Percentiles rank a stretch among this genome's conserved stretches.
Conservation (phyloP, 2,797 vertebrate species). For the Epinephelus awoara region DNA sequence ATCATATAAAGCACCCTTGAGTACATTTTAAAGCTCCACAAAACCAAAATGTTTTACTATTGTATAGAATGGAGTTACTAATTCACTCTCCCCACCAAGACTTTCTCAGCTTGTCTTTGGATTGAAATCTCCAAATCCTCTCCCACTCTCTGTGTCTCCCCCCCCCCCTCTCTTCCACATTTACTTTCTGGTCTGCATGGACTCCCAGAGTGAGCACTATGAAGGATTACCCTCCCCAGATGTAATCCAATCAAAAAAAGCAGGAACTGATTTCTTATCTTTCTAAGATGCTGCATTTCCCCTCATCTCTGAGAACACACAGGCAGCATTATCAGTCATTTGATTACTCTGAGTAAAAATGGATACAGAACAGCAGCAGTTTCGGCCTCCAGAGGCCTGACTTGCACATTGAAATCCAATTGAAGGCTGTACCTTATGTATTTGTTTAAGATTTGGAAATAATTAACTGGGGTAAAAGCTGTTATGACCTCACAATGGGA, state of each 20-base stretch:
- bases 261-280: constrained; percentile 90
- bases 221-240: constrained; percentile 83
- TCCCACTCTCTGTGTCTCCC: constrained; percentile 39
- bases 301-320: constrained; percentile 81
- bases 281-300: constrained; percentile 86
- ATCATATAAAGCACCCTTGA: too few relatives aligned
- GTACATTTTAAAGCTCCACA: too few relatives aligned
- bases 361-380: constrained; percentile 83
- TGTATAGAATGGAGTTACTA: constrained; percentile 43
- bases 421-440: constrained; percentile 85
- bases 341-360: constrained; percentile 86
- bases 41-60: too few relatives aligned
- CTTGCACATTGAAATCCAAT: constrained; percentile 87
- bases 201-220: constrained; percentile 77
- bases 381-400: constrained; percentile 84
- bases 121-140: constrained; percentile 72
- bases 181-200: constrained; percentile 75
- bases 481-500: constrained; percentile 81
- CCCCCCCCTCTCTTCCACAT: constrained; percentile 66
- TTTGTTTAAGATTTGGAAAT: constrained; percentile 89
- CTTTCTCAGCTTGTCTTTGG: constrained; percentile 65
- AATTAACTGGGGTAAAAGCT: constrained; percentile 88
- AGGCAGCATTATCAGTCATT: constrained; percentile 87
- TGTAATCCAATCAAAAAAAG: constrained; percentile 88
- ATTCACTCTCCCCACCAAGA: constrained; percentile 61